These are phyloP conservation scores for Toxotes chatareus DNA, from an alignment of 2,113 vertebrate genomes.

Conservation along the genomic window DNA sequence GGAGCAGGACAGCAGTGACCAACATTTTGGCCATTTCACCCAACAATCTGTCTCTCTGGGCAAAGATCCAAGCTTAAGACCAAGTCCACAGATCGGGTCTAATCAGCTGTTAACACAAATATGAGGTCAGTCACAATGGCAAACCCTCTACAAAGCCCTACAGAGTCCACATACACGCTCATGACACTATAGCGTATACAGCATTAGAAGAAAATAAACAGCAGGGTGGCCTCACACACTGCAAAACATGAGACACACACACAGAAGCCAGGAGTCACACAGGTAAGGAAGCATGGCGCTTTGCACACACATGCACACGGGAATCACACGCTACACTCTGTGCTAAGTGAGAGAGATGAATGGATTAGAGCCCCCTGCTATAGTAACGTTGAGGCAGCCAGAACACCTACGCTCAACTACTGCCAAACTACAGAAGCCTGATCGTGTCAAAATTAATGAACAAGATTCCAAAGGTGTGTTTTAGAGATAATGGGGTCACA, in stretches of 20 bases:
- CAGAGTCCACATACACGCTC: not conserved
- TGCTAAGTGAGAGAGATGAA: conserved; percentile 53
- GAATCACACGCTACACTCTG: conserved; percentile 14
- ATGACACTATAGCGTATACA: not conserved
- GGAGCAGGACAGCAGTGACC: not conserved
- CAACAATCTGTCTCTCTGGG: conserved; percentile 46
- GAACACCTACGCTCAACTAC: not conserved
- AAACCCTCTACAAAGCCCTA: not conserved
- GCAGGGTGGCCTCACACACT: not conserved
- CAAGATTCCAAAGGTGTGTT: not conserved
- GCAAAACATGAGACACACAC: not conserved
- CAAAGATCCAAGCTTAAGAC: not conserved
- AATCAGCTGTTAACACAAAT: not conserved
- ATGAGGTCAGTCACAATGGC: conserved; percentile 5
- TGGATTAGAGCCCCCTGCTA: conserved; percentile 49
- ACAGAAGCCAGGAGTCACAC: conserved; percentile 4
- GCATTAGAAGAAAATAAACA: not conserved
- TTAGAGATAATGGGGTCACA: not conserved
- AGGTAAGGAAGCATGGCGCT: not conserved
- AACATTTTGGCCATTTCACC: conserved; percentile 19
- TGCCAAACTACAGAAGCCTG: not conserved
- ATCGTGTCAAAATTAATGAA: not conserved
- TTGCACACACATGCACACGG: not conserved
- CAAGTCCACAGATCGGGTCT: conserved; percentile 28
- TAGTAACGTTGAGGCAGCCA: not conserved